Evolutionary conservation across 2,113 vertebrate species (phyloP), one percentile per base, ranked within the genome.

Genomic region (Tricholaema leucomelas): DNA sequence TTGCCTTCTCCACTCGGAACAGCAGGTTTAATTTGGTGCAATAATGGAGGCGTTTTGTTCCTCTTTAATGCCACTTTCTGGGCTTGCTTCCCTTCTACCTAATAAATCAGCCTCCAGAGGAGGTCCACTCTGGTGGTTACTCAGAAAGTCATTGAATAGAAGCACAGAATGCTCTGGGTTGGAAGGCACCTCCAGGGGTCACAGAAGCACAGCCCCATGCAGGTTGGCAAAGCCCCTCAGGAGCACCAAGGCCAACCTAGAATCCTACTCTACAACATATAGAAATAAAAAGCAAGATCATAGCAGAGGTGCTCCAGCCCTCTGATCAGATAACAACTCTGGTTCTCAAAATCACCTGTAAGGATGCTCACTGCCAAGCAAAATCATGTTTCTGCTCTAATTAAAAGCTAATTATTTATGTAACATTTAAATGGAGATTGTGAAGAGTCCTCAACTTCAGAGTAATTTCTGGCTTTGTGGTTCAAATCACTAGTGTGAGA

Each of bases 11-110:
- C 65, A 64, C 95, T 96, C 46, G 42, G 88, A 89, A 58, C 96
- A 94, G 85, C 55, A 66, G 90, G 79, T 93, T 95, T 97, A 92
- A 97, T 96, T 96, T 94, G 52, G 67, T 63, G 94, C 96, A 97
- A 95, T 92, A 96, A 96, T 91, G 80, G 92, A 94, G 64, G 35
- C 72, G 12, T 86, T 87, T 94, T 85, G 70, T 77, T 92, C 66
- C 69, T 75, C 59, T 89, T 81, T 82, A 81, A 94, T 88, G 13
- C 59, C 42, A 48, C 89, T 88, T 84, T 83, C 81, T 76, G 81
- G 80, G 95, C 85, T 90, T 72, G 54, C 42, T 69, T 96, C 92
- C 64, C 81, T 92, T 90, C 75, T 46, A 67, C 59, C 92, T 90
- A n/a, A 54, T 36, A 30, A 78, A 80, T 30, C 46, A 18, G 17